A percentile compares a stretch with the other conserved stretches of the same genome.
These are phyloP conservation scores for Sitophilus oryzae DNA, from an alignment of 1,140 invertebrate species.

Conservation along the genomic window DNA sequence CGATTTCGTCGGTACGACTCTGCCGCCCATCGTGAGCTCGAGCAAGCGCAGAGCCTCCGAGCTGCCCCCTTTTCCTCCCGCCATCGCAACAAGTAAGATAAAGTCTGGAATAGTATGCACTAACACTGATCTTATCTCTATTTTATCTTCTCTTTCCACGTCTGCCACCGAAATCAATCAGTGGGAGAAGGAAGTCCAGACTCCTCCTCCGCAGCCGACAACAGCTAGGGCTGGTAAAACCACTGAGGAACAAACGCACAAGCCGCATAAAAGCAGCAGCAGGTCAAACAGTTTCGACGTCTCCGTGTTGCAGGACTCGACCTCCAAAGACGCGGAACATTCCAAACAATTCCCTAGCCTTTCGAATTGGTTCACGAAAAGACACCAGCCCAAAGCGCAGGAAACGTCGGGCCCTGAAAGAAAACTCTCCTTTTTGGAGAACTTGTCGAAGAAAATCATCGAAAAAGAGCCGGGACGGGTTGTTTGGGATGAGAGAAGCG, in stretches of 20 bases:
- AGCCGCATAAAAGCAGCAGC: not conserved
- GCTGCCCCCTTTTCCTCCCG: slow-evolving; percentile 48
- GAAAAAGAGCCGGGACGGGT: slow-evolving; percentile 48
- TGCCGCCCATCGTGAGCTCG: slow-evolving; percentile 48
- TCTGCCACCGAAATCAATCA: slow-evolving; percentile 72
- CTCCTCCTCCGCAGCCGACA: slow-evolving; percentile 26
- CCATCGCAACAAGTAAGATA: slow-evolving; percentile 36
- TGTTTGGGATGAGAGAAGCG: slow-evolving; percentile 65
- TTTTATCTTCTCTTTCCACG: slow-evolving; percentile 71
- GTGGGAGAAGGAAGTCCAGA: slow-evolving; percentile 46
- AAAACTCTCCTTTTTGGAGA: slow-evolving; percentile 41
- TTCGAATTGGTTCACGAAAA: slow-evolving; percentile 66
- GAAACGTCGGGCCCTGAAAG: slow-evolving; percentile 56
- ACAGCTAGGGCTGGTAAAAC: slow-evolving; percentile 20
- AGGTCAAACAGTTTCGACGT: slow-evolving; percentile 78
- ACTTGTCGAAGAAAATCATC: slow-evolving; percentile 43
- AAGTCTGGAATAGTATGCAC: slow-evolving; percentile 64
- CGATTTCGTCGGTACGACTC: slow-evolving; percentile 58
- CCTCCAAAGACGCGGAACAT: slow-evolving; percentile 29
- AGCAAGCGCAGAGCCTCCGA: slow-evolving; percentile 59
- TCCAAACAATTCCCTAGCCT: slow-evolving; percentile 37
- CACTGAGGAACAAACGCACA: not conserved
- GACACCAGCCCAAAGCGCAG: slow-evolving; percentile 57
- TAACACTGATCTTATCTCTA: slow-evolving; percentile 70
- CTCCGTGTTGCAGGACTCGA: slow-evolving; percentile 56